Base-by-base conservation (phyloP, 2,888 invertebrate species). In the Tetranychus truncatus region DNA sequence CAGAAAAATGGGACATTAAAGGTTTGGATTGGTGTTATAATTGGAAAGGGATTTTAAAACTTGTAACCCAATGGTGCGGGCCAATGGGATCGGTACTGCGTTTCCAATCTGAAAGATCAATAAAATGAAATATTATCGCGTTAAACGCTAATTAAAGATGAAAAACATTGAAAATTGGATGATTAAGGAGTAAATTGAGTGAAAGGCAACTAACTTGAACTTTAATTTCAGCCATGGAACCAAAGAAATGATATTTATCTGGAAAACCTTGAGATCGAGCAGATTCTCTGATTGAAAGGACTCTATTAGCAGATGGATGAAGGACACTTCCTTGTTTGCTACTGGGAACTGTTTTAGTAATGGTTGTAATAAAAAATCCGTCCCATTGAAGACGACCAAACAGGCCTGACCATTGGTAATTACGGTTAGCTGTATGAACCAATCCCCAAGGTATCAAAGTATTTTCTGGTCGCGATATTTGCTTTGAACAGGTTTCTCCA, bases 391-490 rank as follows among this genome's bases (percentile, higher is more conserved):
- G 82, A 55, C 92, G 86, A 1, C 86, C 92, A 81, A 91, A 92
- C 65, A 92, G 86, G 0, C 91, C 92, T 0, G 90, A 88, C 92
- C 92, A 92, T 84, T 92, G 86, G 83, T 91, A 90, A 83, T 92
- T 91, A 21, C 91, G 83, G 84, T 91, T 91, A 73, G 88, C 91
- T 1, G 92, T 92, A 82, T 92, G 92, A 11, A 91, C 91, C 79
- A 92, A 84, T 81, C 91, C 91, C 92, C 92, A 92, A 0, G 92
- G 92, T 75, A 92, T 89, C 77, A 92, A 84, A 6, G 92, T 92
- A 83, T 90, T 88, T 82, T 88, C 88, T 84, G 92, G 92, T 76
- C 88, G 86, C 9, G 21, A 45, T 7, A 69, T n/a, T 45, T 15
- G 11, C 83, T 89, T 90, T 77, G 85, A 82, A 0, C 88, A 86